Percentiles rank a stretch among this genome's conserved stretches.
Conservation (phyloP, 1,140 invertebrate species). For the Drosophila pallidifrons region DNA sequence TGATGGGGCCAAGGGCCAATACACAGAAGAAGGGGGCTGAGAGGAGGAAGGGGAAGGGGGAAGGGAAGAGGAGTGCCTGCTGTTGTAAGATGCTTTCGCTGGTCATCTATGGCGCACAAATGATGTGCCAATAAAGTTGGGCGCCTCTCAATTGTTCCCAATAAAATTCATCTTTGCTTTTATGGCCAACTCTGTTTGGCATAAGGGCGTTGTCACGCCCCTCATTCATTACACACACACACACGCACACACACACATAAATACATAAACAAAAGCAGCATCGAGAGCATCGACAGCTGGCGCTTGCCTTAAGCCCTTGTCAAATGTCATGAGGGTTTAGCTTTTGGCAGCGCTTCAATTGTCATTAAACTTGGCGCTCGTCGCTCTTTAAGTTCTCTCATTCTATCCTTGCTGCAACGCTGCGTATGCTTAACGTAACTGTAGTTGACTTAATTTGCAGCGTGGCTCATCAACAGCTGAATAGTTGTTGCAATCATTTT, state of each 20-base stretch:
- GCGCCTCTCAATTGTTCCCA: slow-evolving; percentile 67
- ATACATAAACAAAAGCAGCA: slow-evolving; percentile 16
- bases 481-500: slow-evolving; percentile 23
- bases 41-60: too few relatives aligned
- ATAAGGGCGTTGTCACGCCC: slow-evolving; percentile 35
- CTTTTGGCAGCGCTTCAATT: slow-evolving; percentile 47
- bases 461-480: background rate
- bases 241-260: too few relatives aligned
- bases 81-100: slow-evolving; percentile 27
- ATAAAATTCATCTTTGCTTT: slow-evolving; percentile 82
- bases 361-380: slow-evolving; percentile 39
- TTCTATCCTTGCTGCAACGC: background rate
- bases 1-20: slow-evolving; percentile 14
- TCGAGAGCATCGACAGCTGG: slow-evolving; percentile 6
- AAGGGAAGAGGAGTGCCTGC: background rate
- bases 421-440: slow-evolving; percentile 35
- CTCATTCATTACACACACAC: slow-evolving; percentile 24
- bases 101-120: slow-evolving; percentile 65
- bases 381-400: slow-evolving; percentile 9
- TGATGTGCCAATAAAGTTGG: slow-evolving; percentile 78
- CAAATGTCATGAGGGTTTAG: slow-evolving; percentile 72
- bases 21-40: background rate
- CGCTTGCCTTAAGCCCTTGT: slow-evolving; percentile 68
- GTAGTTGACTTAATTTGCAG: background rate
- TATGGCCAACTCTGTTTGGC: slow-evolving; percentile 47